Percentiles rank a stretch among this genome's conserved stretches.
phyloP scores from a whole-genome alignment of 2,888 invertebrate species.

The Parascotia fuliginaria region DNA sequence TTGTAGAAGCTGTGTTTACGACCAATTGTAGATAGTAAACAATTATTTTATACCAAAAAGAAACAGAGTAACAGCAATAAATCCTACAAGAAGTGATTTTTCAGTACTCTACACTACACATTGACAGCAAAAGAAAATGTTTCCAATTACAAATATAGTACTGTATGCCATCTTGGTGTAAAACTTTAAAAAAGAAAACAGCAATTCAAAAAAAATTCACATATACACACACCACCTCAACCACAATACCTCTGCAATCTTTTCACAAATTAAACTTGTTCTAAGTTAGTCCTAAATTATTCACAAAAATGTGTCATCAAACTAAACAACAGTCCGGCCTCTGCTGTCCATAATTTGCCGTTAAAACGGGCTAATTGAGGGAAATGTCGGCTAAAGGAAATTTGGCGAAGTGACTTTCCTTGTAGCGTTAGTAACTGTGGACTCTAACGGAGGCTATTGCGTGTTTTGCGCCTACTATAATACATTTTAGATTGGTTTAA shows the following conservation, averaged over 20 bases:
- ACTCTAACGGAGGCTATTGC: conserved; percentile 47
- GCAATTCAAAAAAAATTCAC: too few species aligned
- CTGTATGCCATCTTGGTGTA: too few species aligned
- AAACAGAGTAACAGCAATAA: too few species aligned
- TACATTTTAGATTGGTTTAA: conserved; percentile 20
- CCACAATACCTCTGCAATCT: neutral
- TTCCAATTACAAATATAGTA: too few species aligned
- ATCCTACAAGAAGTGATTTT: too few species aligned
- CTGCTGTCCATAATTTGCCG: conserved; percentile 46
- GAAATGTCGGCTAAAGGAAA: conserved; percentile 49
- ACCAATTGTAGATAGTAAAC: too few species aligned
- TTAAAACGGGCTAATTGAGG: conserved; percentile 56
- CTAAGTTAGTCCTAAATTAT: conserved; percentile 12
- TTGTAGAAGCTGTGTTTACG: too few species aligned
- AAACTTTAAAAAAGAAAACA: too few species aligned
- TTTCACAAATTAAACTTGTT: neutral
- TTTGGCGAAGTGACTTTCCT: conserved; percentile 65
- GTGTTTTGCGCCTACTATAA: conserved; percentile 49
- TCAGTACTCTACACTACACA: too few species aligned
- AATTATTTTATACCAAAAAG: too few species aligned
- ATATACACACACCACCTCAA: too few species aligned
- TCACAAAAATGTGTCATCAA: conserved; percentile 39
- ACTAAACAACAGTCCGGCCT: conserved; percentile 28
- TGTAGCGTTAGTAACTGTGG: conserved; percentile 53
- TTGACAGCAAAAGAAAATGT: too few species aligned